Evolutionary conservation across 2,113 vertebrate species (phyloP).

Genomic region (Anolis carolinensis): DNA sequence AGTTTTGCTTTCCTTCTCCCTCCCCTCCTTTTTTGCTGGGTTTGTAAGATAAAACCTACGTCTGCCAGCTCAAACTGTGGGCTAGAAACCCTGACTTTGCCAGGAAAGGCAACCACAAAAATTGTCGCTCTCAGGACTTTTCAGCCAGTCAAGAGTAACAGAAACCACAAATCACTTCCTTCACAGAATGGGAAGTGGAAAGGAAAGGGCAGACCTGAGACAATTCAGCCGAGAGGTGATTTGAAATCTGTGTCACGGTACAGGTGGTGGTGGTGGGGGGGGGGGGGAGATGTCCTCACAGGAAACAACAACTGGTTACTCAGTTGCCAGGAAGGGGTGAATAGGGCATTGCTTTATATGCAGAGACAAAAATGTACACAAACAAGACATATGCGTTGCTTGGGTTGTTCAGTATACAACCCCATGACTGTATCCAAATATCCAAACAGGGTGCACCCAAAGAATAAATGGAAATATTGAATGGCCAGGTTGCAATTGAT

Average conservation of each 20-base stretch:
- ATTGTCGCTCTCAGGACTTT: conserved; percentile 53
- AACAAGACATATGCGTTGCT: not conserved
- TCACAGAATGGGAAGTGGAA: conserved; percentile 14
- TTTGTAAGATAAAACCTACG: conserved; percentile 35
- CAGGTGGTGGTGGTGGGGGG: conserved; percentile 24
- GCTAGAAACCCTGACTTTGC: conserved; percentile 61
- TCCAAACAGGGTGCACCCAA: no score
- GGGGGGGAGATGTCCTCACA: conserved; percentile 53
- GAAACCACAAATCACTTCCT: conserved; percentile 56
- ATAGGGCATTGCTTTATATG: conserved; percentile 5
- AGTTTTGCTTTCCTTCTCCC: not conserved
- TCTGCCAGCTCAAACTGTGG: conserved; percentile 40
- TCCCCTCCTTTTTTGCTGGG: not conserved
- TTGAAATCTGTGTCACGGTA: not conserved
- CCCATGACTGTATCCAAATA: not conserved
- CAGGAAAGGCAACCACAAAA: conserved; percentile 72
- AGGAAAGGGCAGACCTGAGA: conserved; percentile 20
- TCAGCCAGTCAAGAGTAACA: conserved; percentile 45
- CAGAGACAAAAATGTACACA: not conserved
- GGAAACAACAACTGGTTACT: conserved; percentile 44
- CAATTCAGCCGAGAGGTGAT: conserved; percentile 25
- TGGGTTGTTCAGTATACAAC: not conserved
- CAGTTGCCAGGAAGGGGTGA: conserved; percentile 57
- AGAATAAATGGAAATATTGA: not conserved
- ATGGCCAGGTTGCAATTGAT: no score